Evolutionary conservation across 2,888 invertebrate species (phyloP).

Genomic region (Drosophila ustulata): DNA sequence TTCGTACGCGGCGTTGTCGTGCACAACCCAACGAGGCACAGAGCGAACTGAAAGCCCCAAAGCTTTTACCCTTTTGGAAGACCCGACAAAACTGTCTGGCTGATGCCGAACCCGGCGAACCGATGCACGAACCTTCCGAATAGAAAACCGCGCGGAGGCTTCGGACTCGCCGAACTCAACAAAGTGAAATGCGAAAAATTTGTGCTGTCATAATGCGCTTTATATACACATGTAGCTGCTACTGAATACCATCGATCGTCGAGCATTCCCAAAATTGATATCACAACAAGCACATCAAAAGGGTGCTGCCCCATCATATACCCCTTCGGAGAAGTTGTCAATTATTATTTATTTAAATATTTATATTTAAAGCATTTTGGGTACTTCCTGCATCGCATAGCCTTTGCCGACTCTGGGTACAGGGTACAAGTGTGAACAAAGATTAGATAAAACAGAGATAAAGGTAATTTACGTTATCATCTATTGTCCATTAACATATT

Average conservation of each 20-base stretch:
- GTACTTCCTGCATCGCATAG: not conserved
- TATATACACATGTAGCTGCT: constrained; percentile 44
- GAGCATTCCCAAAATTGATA: constrained; percentile 15
- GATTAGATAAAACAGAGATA: constrained; percentile 16
- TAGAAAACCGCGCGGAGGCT: constrained; percentile 35
- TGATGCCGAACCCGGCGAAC: constrained; percentile 32
- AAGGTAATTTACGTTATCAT: constrained; percentile 11
- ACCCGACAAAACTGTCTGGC: constrained; percentile 21
- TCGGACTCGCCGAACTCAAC: constrained; percentile 40
- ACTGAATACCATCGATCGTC: constrained; percentile 29
- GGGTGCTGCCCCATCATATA: not conserved
- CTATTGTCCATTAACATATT: constrained; percentile 4
- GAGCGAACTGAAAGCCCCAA: constrained; percentile 45
- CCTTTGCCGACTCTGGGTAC: not conserved
- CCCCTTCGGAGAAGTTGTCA: not conserved
- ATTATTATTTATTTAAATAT: not conserved
- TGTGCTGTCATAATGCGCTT: constrained; percentile 64
- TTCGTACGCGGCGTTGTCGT: constrained; percentile 31
- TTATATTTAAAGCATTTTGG: not conserved
- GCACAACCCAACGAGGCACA: constrained; percentile 44
- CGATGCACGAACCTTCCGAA: constrained; percentile 35
- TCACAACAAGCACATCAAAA: not conserved
- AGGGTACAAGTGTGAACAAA: constrained; percentile 7
- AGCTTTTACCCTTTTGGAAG: constrained; percentile 53
- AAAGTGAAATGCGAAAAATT: constrained; percentile 66